Conservation (phyloP, 2,888 invertebrate genomes). For the Myopa tessellatipennis region DNA sequence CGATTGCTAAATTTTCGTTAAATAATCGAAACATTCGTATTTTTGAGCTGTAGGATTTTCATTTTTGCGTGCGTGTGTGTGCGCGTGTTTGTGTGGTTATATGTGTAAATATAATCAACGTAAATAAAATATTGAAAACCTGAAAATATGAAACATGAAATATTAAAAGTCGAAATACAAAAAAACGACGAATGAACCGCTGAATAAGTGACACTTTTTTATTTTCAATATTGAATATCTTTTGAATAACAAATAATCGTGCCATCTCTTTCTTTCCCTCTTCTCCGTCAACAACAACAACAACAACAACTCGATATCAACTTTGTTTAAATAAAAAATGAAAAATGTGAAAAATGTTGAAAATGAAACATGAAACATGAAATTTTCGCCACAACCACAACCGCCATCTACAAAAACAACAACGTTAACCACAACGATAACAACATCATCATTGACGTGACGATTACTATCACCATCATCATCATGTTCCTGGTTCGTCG, state of each 20-base stretch:
- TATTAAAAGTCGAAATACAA: too few species aligned
- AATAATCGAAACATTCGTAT: too few species aligned
- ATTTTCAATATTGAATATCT: too few species aligned
- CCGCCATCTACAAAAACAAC: slow-evolving; percentile 6
- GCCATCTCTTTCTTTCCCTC: background rate
- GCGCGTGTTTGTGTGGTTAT: background rate
- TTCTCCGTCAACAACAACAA: background rate
- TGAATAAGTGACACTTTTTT: too few species aligned
- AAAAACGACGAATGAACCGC: too few species aligned
- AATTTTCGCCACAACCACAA: background rate
- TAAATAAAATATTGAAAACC: background rate
- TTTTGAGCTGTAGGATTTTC: background rate
- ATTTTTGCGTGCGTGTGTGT: background rate
- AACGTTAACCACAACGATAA: background rate
- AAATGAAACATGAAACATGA: background rate
- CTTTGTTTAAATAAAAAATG: background rate
- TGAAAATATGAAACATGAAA: background rate
- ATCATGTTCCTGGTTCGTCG: slow-evolving; percentile 34
- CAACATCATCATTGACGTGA: background rate
- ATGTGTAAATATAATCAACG: background rate
- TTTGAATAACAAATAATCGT: background rate
- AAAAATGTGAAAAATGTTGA: slow-evolving; percentile 13
- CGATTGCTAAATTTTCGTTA: too few species aligned
- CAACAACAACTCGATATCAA: slow-evolving; percentile 17
- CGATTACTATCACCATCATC: slow-evolving; percentile 16